These are phyloP conservation scores for Labroides dimidiatus DNA, from an alignment of 2,797 vertebrate genomes.

Conservation along the genomic window DNA sequence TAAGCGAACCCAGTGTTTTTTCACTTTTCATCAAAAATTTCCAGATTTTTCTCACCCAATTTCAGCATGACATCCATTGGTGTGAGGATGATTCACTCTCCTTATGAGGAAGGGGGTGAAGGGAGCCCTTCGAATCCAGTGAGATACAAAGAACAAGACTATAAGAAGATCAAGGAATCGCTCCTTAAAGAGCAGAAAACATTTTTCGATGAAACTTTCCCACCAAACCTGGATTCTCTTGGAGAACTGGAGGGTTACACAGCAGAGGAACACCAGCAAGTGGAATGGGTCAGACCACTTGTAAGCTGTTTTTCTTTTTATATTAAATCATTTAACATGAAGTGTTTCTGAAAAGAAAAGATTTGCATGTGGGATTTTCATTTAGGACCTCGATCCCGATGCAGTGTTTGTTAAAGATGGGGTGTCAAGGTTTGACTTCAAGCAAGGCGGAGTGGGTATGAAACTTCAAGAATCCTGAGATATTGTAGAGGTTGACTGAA, in stretches of 20 bases:
- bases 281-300: conserved; percentile 13
- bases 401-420: neutral
- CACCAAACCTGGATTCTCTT: conserved; percentile 5
- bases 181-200: neutral
- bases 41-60: neutral
- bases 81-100: conserved; percentile 11
- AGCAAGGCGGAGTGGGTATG: conserved; percentile 12
- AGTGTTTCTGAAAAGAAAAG: neutral
- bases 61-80: neutral
- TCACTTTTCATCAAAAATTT: neutral
- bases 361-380: neutral
- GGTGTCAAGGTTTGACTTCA: conserved; percentile 7
- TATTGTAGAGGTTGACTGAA: neutral
- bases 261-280: neutral
- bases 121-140: conserved; percentile 24
- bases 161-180: neutral
- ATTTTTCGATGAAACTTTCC: conserved; percentile 4
- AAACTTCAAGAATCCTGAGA: neutral
- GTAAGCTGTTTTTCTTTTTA: neutral
- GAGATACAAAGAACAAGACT: conserved; percentile 25
- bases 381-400: neutral
- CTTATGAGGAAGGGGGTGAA: neutral
- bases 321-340: neutral
- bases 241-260: neutral
- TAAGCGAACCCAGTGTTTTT: neutral